phyloP scores from a whole-genome alignment of 2,113 vertebrate species.

The Scopus umbretta region DNA sequence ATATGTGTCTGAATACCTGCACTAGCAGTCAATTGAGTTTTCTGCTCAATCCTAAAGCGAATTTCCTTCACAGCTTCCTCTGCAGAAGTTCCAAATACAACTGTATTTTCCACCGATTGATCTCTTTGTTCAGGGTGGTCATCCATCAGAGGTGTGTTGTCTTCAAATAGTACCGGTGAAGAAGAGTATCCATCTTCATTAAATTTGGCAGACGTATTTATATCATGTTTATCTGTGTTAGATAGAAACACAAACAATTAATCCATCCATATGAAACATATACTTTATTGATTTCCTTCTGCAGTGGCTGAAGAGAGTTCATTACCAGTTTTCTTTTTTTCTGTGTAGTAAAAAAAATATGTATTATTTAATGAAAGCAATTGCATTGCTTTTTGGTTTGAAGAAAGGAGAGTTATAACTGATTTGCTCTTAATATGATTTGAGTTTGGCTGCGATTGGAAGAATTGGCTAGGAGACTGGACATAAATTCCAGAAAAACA shows the following conservation, averaged over 20 bases:
- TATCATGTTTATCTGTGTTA: slow-evolving; percentile 37
- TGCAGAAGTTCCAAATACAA: slow-evolving; percentile 86
- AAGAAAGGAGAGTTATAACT: background rate
- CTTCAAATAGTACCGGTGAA: slow-evolving; percentile 90
- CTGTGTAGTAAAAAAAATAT: background rate
- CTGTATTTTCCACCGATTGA: slow-evolving; percentile 3
- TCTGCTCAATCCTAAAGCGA: slow-evolving; percentile 93
- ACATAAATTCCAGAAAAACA: background rate
- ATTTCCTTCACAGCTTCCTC: slow-evolving; percentile 96
- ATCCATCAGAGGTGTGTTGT: slow-evolving; percentile 63
- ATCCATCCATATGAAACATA: background rate
- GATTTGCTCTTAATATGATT: background rate
- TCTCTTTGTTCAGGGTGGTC: background rate
- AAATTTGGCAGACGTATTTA: background rate
- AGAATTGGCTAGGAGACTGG: background rate
- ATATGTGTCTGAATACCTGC: slow-evolving; percentile 78
- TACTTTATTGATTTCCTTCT: background rate
- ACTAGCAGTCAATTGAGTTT: slow-evolving; percentile 91
- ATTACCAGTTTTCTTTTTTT: background rate
- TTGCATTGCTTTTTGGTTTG: background rate
- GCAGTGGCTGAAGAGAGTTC: background rate
- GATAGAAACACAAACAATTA: background rate
- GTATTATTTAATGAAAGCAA: background rate
- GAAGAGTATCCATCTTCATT: background rate
- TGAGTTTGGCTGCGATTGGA: background rate